Evolutionary conservation across 1,140 invertebrate genomes (phyloP), one percentile per base, ranked within the genome.

Genomic region (Diorhabda sublineata): DNA sequence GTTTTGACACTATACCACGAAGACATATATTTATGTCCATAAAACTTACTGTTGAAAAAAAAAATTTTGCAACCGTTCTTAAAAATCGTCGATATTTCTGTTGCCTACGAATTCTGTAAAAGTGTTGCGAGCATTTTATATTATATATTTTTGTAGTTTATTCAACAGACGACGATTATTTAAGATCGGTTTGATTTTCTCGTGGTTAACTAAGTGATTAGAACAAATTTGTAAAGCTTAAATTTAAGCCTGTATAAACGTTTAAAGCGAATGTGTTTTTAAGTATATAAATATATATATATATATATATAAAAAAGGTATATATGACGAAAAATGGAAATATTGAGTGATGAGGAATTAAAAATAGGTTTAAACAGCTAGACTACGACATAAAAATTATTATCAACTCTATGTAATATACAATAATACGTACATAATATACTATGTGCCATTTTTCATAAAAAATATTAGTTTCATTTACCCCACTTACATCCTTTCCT

Each of bases 391-490:
- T 78, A 74, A 74, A 77, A 79, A 80, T 78, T 75, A 80, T 79
- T 81, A 81, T 80, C 78, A 78, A 80, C 76, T 80, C 75, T 80
- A 81, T 81, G 80, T 81, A 81, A 81, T 79, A 80, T 81, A 81
- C 78, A 80, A 77, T 52, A 52, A 52, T 81, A 80, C 79, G 80
- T 81, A 81, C 80, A 81, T 81, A 81, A 81, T 81, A 81, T 81
- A 81, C 74, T 81, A 81, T 81, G 79, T 81, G 80, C 80, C 80
- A 81, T 81, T 81, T 81, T 81, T 81, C 77, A 74, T 77, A 76
- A 45, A 52, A 3, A 61, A 52, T 62, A 8, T 45, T 8, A 67
- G 61, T 75, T 67, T 75, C 44, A 74, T 75, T 75, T 67, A 44
- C 7, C 26, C 44, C 26, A 0, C 26, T 26, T 26, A 26, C 26